Evolutionary conservation across 2,113 vertebrate genomes (phyloP).

Genomic region (Daphoenositta chrysoptera): DNA sequence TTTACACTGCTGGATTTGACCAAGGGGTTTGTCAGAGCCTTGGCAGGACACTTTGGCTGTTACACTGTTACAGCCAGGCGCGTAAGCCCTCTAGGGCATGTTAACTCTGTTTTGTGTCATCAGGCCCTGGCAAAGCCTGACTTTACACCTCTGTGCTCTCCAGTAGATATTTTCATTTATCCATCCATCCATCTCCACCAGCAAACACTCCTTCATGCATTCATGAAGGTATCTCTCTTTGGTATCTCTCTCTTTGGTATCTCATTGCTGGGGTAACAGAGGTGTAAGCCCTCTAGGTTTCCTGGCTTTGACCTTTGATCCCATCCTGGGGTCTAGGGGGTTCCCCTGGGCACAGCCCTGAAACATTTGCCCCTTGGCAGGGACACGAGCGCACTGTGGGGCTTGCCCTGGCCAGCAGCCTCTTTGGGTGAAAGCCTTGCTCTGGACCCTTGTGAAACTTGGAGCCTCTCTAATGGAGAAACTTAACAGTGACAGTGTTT

Average conservation of each 20-base stretch:
- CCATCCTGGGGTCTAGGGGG: neutral
- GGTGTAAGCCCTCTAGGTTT: neutral
- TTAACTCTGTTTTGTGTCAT: neutral
- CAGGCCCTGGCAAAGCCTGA: neutral
- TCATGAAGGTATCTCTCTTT: neutral
- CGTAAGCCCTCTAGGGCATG: too few species aligned
- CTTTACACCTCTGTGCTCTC: neutral
- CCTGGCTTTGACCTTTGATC: neutral
- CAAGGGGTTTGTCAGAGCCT: neutral
- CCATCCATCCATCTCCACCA: neutral
- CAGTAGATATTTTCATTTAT: neutral
- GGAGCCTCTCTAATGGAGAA: neutral
- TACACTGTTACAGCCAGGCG: too few species aligned
- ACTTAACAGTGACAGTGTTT: neutral
- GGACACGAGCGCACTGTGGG: fast-evolving
- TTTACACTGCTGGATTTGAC: neutral
- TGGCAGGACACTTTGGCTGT: neutral
- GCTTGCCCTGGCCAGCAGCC: neutral
- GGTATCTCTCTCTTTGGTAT: neutral
- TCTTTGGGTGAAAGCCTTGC: neutral
- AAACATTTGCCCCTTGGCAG: neutral
- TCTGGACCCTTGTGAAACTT: neutral
- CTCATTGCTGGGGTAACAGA: neutral
- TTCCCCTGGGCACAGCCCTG: neutral
- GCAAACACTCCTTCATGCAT: neutral